These are phyloP conservation scores for Parasteatoda tepidariorum DNA, from an alignment of 1,140 invertebrate species.

Conservation along the genomic window DNA sequence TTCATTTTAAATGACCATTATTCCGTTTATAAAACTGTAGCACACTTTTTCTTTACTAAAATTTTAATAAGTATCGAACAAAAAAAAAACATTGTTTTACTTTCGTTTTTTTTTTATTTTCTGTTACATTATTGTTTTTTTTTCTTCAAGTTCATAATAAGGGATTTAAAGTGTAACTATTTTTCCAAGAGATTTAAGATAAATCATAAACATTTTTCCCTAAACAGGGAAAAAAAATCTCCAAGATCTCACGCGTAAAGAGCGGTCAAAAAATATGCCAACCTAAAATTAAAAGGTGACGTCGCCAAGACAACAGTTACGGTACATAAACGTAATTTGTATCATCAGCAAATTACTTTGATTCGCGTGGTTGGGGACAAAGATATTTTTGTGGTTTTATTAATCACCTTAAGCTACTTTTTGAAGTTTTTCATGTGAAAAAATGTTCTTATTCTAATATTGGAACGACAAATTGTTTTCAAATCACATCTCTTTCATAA, in stretches of 20 bases:
- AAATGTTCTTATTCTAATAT: not conserved
- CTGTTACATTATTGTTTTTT: too few species aligned
- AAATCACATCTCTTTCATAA: too few species aligned
- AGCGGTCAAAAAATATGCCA: constrained; percentile 27
- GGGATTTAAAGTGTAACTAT: too few species aligned
- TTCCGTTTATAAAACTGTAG: too few species aligned
- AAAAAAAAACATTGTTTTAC: too few species aligned
- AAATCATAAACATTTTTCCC: constrained; percentile 1
- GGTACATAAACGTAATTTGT: constrained; percentile 24
- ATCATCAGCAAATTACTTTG: constrained; percentile 27
- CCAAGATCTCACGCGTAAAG: constrained; percentile 10
- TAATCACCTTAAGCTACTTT: constrained; percentile 21
- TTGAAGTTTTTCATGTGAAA: not conserved
- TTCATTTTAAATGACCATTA: too few species aligned
- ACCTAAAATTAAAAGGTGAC: constrained; percentile 34
- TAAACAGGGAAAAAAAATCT: not conserved
- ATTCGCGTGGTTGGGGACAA: constrained; percentile 8
- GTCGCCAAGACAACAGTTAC: constrained; percentile 31
- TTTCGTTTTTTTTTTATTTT: too few species aligned
- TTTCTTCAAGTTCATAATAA: too few species aligned
- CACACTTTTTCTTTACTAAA: too few species aligned
- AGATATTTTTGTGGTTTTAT: constrained; percentile 24
- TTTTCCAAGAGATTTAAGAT: too few species aligned
- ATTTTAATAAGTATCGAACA: too few species aligned
- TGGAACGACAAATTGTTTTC: not conserved